Evolutionary conservation across 2,797 vertebrate genomes (phyloP).

Genomic region (Delichon dasypus): DNA sequence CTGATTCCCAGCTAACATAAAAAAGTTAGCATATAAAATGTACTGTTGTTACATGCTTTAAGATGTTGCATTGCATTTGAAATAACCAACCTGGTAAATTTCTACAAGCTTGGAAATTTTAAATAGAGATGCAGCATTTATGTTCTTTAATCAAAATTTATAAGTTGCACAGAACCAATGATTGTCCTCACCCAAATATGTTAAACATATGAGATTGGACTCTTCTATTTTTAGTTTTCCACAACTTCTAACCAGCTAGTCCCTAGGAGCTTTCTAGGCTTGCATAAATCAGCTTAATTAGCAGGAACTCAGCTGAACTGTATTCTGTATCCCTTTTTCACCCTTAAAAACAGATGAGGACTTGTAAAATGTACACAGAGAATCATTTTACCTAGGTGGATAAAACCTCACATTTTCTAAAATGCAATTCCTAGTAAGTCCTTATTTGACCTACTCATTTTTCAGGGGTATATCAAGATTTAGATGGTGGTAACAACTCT

Average conservation of each 20-base stretch:
- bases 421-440: neutral
- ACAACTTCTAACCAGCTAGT: neutral
- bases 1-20: neutral
- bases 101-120: neutral
- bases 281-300: conserved; percentile 31
- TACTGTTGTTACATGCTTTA: neutral
- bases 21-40: neutral
- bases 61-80: neutral
- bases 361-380: neutral
- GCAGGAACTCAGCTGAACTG: neutral
- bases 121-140: neutral
- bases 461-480: neutral
- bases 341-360: neutral
- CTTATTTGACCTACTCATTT: neutral
- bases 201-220: neutral
- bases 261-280: neutral
- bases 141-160: neutral
- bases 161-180: neutral
- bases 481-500: neutral
- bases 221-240: neutral
- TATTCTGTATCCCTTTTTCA: neutral
- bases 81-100: neutral
- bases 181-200: neutral
- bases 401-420: neutral
- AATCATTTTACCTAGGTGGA: neutral